These are phyloP conservation scores for Alcedo quadribrachys DNA, from an alignment of 2,797 vertebrate species.

Conservation along the genomic window DNA sequence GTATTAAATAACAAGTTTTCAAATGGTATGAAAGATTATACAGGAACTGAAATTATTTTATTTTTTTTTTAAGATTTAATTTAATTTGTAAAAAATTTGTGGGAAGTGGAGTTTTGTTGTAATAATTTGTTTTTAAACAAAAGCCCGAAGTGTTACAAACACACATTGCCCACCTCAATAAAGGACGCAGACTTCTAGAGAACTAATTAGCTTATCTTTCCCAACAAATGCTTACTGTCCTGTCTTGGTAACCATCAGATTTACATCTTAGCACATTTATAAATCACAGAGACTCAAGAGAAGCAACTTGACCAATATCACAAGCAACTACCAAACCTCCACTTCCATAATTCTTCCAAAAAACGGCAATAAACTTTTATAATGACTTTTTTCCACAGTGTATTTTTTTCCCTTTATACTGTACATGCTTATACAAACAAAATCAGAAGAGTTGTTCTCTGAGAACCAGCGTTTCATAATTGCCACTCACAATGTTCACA, in stretches of 20 bases:
- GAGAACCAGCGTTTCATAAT: neutral
- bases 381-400: neutral
- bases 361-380: neutral
- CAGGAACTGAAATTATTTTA: neutral
- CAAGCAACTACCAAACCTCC: neutral
- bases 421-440: neutral
- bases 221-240: neutral
- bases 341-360: neutral
- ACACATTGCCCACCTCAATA: neutral
- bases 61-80: neutral
- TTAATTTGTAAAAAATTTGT: neutral
- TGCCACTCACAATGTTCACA: neutral
- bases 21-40: neutral
- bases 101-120: neutral
- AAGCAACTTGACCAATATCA: neutral
- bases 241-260: neutral
- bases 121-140: neutral
- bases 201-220: neutral
- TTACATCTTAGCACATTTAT: neutral
- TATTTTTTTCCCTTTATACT: neutral
- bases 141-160: neutral
- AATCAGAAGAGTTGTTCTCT: neutral
- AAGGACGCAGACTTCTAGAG: neutral
- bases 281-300: neutral
- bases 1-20: neutral